A percentile compares a stretch with the other conserved stretches of the same genome.
phyloP scores from a whole-genome alignment of 2,797 vertebrate species.

The Dicrostonyx torquatus region DNA sequence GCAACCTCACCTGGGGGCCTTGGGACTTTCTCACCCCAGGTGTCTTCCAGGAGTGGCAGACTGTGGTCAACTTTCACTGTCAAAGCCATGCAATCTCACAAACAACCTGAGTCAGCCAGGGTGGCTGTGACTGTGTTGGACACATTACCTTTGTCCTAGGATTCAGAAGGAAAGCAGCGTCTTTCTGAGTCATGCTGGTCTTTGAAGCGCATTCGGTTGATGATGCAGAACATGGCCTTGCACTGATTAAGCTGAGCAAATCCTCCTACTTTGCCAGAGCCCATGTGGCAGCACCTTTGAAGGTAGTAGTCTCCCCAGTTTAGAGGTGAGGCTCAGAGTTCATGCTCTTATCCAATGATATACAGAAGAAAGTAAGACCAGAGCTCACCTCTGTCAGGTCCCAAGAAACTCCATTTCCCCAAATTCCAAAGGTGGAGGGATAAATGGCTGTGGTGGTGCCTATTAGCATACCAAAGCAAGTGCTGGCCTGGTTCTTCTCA shows the following conservation, averaged over 20 bases:
- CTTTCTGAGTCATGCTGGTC: neutral
- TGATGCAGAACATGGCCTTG: neutral
- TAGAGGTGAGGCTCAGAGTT: neutral
- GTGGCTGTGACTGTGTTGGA: neutral
- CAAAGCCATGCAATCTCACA: neutral
- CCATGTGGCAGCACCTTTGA: no score
- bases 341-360: neutral
- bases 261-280: neutral
- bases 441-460: neutral
- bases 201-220: no score
- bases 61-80: neutral
- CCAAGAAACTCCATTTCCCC: neutral
- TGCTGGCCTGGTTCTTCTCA: neutral
- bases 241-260: neutral
- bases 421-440: neutral
- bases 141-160: neutral
- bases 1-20: neutral
- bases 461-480: neutral
- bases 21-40: neutral
- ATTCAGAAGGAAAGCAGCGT: neutral
- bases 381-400: neutral
- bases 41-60: neutral
- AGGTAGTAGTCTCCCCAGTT: neutral
- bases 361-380: neutral
- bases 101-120: neutral